Evolutionary conservation across 2,113 vertebrate genomes (phyloP), one percentile per base, ranked within the genome.

Genomic region (Aptenodytes patagonicus): DNA sequence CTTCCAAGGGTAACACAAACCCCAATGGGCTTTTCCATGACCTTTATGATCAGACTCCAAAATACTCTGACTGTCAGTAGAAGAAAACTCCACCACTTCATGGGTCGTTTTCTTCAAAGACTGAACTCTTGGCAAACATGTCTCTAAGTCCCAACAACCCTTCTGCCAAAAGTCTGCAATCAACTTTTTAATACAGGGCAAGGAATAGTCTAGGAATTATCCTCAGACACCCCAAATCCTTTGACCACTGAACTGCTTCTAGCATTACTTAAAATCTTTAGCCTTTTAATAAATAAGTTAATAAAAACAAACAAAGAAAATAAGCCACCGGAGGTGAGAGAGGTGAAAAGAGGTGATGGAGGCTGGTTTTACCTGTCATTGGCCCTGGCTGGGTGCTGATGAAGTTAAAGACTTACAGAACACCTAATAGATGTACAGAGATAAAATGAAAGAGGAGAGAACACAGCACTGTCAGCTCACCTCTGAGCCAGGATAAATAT

Each of bases 401-500:
- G 84, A 83, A 94, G 65, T 71, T 64, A 90, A 95, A 90, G 89
- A 80, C 80, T 68, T 17, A 29, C 19, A 76, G 91, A 97, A 86
- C 87, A 94, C 68, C 95, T 91, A 58, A 92, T 70, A 93, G 95
- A 95, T 96, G 86, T 75, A 86, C 77, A 83, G 62, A 95, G 92
- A 97, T 93, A 95, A 91, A 94, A 87, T 26, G 77, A 66, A 77
- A 84, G 61, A 62, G 68, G 38, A 87, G 77, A 94, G 83, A 92
- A 49, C 81, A 86, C 93, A 57, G 80, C 77, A 87, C 69, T 95
- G 95, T 83, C 97, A 92, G 93, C 80, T 95, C 93, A 96, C 90
- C 90, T 97, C 96, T 95, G 93, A 98, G 97, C 96, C 98, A 97
- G 97, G 93, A 98, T 98, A 99, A 99, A 99, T 98, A 98, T 98